These are phyloP conservation scores for Crossocerus cetratus DNA, from an alignment of 2,888 invertebrate genomes.

Conservation along the genomic window DNA sequence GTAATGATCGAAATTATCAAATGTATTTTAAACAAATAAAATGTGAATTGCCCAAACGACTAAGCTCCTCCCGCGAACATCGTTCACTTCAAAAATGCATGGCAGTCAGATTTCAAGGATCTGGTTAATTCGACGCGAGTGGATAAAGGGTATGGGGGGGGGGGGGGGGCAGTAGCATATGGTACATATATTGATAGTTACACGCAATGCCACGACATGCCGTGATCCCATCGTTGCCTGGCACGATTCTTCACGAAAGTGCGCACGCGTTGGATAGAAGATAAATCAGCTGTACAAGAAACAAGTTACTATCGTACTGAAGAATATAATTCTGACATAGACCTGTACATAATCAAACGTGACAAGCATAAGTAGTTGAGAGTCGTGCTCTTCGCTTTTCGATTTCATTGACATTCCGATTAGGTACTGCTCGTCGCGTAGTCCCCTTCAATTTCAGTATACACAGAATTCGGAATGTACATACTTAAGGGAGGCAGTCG, in stretches of 20 bases:
- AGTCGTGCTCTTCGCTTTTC: slow-evolving; percentile 5
- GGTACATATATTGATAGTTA: slow-evolving; percentile 25
- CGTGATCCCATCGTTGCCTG: background rate
- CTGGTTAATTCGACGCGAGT: no score
- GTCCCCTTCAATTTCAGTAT: slow-evolving; percentile 4
- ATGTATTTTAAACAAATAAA: slow-evolving; percentile 50
- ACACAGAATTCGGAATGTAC: slow-evolving; percentile 28
- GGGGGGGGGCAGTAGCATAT: slow-evolving; percentile 2
- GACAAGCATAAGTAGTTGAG: slow-evolving; percentile 20
- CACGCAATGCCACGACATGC: slow-evolving; percentile 12
- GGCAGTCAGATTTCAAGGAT: no score
- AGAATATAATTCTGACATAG: slow-evolving; percentile 22
- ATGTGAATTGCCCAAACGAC: slow-evolving; percentile 49
- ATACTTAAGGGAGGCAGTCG: slow-evolving; percentile 18
- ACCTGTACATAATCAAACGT: slow-evolving; percentile 33
- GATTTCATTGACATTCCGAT: slow-evolving; percentile 25
- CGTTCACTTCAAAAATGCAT: background rate
- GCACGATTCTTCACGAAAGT: background rate
- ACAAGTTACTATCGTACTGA: slow-evolving; percentile 38
- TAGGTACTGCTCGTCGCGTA: slow-evolving; percentile 11
- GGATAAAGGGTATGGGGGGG: no score
- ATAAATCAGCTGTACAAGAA: slow-evolving; percentile 38
- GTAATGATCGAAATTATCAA: slow-evolving; percentile 37
- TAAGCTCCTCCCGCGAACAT: slow-evolving; percentile 29
- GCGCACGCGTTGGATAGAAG: slow-evolving; percentile 26